These are phyloP conservation scores for Carabus problematicus DNA, from an alignment of 2,888 invertebrate species.

Conservation along the genomic window DNA sequence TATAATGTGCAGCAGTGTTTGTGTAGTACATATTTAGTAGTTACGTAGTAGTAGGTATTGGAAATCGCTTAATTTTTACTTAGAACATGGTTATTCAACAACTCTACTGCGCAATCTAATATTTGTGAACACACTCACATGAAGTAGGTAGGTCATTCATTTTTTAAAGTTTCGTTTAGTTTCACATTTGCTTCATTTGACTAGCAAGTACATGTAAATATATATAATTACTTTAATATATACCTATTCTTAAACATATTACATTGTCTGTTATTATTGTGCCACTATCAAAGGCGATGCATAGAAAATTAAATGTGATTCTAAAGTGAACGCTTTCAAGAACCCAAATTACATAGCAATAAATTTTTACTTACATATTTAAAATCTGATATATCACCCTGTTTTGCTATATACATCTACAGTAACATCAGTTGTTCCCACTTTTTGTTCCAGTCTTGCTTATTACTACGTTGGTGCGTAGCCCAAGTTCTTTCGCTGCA, in stretches of 20 bases:
- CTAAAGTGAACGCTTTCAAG: slow-evolving; percentile 28
- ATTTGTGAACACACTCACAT: slow-evolving; percentile 32
- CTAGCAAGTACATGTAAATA: slow-evolving; percentile 40
- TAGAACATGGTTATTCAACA: neutral
- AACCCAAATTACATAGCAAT: slow-evolving; percentile 6
- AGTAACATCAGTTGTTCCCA: slow-evolving; percentile 39
- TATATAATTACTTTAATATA: slow-evolving; percentile 35
- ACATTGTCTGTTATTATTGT: slow-evolving; percentile 61
- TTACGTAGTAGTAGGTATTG: too few species aligned
- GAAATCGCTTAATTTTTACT: too few species aligned
- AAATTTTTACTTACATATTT: slow-evolving; percentile 28
- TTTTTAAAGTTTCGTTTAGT: slow-evolving; percentile 14
- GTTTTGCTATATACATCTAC: slow-evolving; percentile 41
- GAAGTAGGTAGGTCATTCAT: slow-evolving; percentile 33
- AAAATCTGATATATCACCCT: slow-evolving; percentile 41
- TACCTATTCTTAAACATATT: slow-evolving; percentile 43
- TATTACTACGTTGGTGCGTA: slow-evolving; percentile 63
- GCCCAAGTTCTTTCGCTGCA: slow-evolving; percentile 74
- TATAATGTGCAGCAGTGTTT: slow-evolving; percentile 36
- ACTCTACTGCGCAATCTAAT: slow-evolving; percentile 33
- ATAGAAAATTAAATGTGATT: slow-evolving; percentile 41
- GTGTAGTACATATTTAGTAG: slow-evolving; percentile 14
- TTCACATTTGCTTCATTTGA: slow-evolving; percentile 35
- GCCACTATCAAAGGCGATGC: slow-evolving; percentile 49
- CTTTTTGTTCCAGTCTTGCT: slow-evolving; percentile 55